Conservation (phyloP, 2,113 vertebrate species). For the Esox niger region DNA sequence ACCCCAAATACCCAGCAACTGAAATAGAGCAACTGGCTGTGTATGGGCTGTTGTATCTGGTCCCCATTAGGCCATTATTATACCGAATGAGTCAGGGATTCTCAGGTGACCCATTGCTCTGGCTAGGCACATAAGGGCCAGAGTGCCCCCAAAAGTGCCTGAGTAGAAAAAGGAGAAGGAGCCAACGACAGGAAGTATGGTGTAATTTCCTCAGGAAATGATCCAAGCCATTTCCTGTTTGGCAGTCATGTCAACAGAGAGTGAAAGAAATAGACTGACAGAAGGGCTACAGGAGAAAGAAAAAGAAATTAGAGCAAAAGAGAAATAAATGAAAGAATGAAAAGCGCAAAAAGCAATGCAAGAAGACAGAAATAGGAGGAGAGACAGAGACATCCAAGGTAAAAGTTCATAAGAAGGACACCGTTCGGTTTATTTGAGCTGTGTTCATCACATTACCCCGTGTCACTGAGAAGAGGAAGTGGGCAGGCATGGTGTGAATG, state of each 20-base stretch:
- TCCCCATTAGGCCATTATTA: constrained; percentile 63
- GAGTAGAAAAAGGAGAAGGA: constrained; percentile 51
- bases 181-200: constrained; percentile 72
- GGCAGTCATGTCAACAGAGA: constrained; percentile 46
- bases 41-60: constrained; percentile 65
- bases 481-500: background rate
- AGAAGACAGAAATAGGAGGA: background rate
- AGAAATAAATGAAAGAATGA: background rate
- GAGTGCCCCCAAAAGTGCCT: constrained; percentile 37
- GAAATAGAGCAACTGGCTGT: constrained; percentile 57
- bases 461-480: background rate
- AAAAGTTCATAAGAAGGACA: background rate
- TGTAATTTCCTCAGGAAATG: constrained; percentile 79
- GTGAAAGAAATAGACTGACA: constrained; percentile 11
- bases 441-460: background rate
- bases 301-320: background rate
- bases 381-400: constrained; percentile 2
- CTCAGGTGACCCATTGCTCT: constrained; percentile 43
- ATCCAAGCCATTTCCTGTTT: constrained; percentile 73
- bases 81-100: constrained; percentile 32
- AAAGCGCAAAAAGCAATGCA: background rate
- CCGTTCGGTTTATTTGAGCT: background rate
- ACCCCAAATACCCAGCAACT: constrained; percentile 25
- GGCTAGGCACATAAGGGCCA: constrained; percentile 19
- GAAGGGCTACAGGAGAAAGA: background rate